Conservation (phyloP, 2,888 invertebrate genomes). For the Pachycephus smyrnensis region DNA sequence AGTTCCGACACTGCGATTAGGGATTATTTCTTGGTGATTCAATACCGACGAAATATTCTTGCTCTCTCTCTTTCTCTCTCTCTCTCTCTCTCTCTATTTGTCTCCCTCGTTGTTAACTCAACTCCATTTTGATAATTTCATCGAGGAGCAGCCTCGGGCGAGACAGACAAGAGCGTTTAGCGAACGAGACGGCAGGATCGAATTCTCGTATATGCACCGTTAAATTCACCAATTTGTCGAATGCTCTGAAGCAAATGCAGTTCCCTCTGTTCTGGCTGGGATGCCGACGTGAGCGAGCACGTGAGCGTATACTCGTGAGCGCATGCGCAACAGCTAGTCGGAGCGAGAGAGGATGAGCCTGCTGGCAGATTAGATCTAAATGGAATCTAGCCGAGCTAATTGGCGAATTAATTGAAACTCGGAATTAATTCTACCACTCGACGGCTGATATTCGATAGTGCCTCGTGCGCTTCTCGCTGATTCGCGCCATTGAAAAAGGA, state of each 20-base stretch:
- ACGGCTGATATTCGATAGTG: conserved; percentile 41
- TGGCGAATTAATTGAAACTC: conserved; percentile 54
- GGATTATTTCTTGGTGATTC: not conserved
- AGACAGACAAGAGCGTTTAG: not conserved
- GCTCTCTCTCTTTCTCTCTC: not conserved
- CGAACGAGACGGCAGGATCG: not conserved
- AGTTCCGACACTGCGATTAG: not conserved
- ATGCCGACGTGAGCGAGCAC: conserved; percentile 13
- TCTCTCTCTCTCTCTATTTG: not conserved
- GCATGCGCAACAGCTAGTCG: conserved; percentile 19
- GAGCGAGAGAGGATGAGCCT: conserved; percentile 31
- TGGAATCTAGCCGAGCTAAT: conserved; percentile 48
- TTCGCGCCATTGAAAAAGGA: not conserved
- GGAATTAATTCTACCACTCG: conserved; percentile 43
- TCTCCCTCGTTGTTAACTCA: not conserved
- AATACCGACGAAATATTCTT: not conserved
- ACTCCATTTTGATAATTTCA: not conserved
- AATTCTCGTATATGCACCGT: not conserved
- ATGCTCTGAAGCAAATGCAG: conserved; percentile 47
- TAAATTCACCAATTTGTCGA: conserved; percentile 49
- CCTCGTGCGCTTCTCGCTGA: conserved; percentile 11
- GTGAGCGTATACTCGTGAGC: conserved; percentile 8
- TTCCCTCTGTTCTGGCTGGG: conserved; percentile 29
- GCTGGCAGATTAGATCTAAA: conserved; percentile 52
- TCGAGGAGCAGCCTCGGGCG: not conserved